Conservation (phyloP, 2,888 invertebrate genomes). For the Hartigia nigra region DNA sequence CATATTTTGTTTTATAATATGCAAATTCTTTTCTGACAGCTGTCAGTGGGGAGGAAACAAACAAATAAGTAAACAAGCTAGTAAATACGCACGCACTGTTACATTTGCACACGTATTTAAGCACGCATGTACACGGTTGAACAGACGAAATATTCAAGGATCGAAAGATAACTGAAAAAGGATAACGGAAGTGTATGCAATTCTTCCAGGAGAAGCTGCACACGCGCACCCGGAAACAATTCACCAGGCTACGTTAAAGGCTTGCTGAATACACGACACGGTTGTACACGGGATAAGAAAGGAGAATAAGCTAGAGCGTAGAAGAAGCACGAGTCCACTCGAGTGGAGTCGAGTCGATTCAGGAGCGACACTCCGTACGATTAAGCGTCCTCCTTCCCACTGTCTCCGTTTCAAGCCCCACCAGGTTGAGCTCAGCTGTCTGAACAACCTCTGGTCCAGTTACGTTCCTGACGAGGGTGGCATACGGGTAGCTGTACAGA, state of each 20-base stretch:
- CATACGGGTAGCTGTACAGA: background rate
- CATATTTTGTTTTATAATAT: background rate
- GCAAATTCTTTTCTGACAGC: background rate
- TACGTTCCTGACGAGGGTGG: background rate
- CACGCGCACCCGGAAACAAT: background rate
- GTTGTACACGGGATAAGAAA: background rate
- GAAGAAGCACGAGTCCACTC: background rate
- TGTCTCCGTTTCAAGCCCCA: background rate
- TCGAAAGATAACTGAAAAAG: background rate
- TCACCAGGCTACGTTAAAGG: background rate
- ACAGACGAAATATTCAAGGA: background rate
- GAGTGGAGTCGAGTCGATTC: background rate
- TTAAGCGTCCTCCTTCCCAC: constrained; percentile 3
- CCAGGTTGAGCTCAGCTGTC: background rate
- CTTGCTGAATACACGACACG: background rate
- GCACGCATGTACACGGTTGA: background rate
- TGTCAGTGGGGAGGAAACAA: background rate
- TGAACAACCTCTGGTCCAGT: background rate
- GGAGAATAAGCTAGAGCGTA: background rate
- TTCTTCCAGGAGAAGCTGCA: background rate
- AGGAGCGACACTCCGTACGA: constrained; percentile 4
- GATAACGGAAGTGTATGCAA: background rate
- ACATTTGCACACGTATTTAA: background rate
- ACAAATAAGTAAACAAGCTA: background rate
- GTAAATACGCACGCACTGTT: background rate